phyloP scores from a whole-genome alignment of 2,113 vertebrate genomes.

The Sinocyclocheilus anshuiensis region DNA sequence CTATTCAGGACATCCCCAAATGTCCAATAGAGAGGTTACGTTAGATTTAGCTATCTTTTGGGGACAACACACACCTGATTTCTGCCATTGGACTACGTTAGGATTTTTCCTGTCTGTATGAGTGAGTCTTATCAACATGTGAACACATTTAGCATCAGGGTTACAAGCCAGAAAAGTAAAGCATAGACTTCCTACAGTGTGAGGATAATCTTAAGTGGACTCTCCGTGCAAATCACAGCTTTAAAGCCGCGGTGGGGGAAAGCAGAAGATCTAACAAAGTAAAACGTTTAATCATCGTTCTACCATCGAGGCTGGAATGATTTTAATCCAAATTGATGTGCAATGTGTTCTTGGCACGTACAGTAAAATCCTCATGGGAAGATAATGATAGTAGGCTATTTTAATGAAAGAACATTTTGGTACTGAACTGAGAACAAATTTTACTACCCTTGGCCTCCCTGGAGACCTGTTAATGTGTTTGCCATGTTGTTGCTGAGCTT shows the following conservation, averaged over 20 bases:
- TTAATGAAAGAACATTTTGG: slow-evolving; percentile 27
- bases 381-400: slow-evolving; percentile 1
- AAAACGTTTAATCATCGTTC: slow-evolving; percentile 6
- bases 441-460: background rate
- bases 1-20: background rate
- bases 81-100: background rate
- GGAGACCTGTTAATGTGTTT: background rate
- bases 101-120: background rate
- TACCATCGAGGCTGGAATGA: background rate
- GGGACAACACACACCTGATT: background rate
- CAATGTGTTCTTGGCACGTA: background rate
- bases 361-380: background rate
- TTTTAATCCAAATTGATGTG: slow-evolving; percentile 10
- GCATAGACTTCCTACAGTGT: background rate
- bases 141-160: slow-evolving; percentile 34
- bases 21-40: too few species aligned
- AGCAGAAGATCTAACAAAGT: background rate
- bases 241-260: background rate
- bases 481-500: background rate
- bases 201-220: slow-evolving; percentile 35
- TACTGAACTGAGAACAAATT: background rate
- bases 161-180: slow-evolving; percentile 23
- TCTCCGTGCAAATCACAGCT: background rate
- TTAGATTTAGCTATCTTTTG: background rate
- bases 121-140: slow-evolving; percentile 1